These are phyloP conservation scores for Dicrurus megarhynchus DNA, from an alignment of 2,113 vertebrate species.

Conservation along the genomic window DNA sequence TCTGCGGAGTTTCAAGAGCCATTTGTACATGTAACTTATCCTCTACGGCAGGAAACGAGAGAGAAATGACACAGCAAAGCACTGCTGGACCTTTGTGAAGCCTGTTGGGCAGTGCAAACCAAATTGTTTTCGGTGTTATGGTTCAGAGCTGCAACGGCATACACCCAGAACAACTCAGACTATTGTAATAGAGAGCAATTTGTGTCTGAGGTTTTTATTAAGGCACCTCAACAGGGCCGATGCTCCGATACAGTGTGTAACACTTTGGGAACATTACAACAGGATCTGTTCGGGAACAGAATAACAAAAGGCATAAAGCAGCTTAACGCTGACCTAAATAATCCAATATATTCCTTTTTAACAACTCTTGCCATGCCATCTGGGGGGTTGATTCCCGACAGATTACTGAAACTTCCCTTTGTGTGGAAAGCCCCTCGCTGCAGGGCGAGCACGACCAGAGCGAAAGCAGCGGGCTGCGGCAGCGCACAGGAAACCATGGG, in stretches of 20 bases:
- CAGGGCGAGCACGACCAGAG: rapidly evolving
- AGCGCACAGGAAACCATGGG: background rate
- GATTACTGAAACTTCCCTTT: background rate
- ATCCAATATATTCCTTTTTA: background rate
- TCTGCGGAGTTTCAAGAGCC: background rate
- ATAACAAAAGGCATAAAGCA: background rate
- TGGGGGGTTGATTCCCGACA: background rate
- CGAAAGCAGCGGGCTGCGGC: background rate
- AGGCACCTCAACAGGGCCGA: background rate
- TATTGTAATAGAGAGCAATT: background rate
- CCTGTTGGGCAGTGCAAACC: rapidly evolving
- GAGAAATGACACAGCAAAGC: background rate
- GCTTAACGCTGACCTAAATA: background rate
- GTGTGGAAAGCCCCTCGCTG: background rate
- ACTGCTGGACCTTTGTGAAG: background rate
- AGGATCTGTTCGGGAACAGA: background rate
- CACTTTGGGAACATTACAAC: background rate
- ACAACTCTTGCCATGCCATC: background rate
- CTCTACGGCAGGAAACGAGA: background rate
- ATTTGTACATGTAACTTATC: rapidly evolving
- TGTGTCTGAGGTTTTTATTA: background rate
- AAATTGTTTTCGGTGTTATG: rapidly evolving
- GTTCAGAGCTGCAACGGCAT: background rate
- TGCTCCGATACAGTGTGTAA: background rate
- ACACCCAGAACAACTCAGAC: background rate